A percentile compares a stretch with the other conserved stretches of the same genome.
Conservation (phyloP, 2,888 invertebrate genomes). For the Drosophila robusta region DNA sequence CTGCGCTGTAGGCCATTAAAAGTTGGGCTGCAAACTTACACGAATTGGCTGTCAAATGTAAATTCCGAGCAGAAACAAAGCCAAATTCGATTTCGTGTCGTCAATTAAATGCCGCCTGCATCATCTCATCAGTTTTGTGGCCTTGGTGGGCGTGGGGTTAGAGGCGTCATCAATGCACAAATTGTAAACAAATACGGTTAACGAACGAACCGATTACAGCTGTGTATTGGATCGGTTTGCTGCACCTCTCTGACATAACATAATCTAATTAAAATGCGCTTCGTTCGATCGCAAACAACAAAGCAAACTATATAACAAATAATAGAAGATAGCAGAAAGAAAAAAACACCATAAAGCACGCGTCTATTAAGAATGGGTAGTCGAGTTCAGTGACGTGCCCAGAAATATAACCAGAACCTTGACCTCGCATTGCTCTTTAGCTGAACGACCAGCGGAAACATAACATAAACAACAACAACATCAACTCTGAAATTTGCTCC, state of each 20-base stretch:
- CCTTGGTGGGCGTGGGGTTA: conserved; percentile 2
- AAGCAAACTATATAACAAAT: not conserved
- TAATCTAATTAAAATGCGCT: conserved; percentile 27
- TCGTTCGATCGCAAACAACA: conserved; percentile 1
- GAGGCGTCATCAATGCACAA: conserved; percentile 9
- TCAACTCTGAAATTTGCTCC: too few species aligned
- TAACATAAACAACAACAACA: too few species aligned
- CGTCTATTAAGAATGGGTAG: not conserved
- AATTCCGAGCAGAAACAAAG: not conserved
- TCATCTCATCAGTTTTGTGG: conserved; percentile 1
- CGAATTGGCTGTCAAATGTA: not conserved
- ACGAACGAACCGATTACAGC: conserved; percentile 13
- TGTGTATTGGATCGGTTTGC: conserved; percentile 11
- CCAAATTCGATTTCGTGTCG: not conserved
- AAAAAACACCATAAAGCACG: not conserved
- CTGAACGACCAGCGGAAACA: too few species aligned
- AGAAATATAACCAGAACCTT: not conserved
- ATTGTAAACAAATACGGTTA: conserved; percentile 23
- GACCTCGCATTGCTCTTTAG: not conserved
- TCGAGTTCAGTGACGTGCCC: not conserved
- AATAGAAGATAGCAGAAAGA: not conserved
- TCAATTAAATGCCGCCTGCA: not conserved
- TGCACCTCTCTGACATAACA: conserved; percentile 12
- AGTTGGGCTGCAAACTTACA: too few species aligned
- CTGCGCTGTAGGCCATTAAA: not conserved